Base-by-base conservation (phyloP, 2,797 vertebrate species). In the Phalanger gymnotis region DNA sequence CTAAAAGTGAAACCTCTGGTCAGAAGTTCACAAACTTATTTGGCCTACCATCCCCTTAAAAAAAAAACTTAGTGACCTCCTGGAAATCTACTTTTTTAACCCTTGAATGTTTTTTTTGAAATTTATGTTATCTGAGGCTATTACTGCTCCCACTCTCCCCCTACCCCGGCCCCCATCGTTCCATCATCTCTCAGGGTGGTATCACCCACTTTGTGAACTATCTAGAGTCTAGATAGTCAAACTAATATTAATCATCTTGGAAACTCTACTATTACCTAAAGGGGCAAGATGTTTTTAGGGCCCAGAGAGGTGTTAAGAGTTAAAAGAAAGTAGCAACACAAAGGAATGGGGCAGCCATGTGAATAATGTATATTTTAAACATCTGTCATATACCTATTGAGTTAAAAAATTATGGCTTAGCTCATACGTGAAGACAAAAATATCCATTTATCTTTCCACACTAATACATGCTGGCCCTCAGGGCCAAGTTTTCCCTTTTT, bases 341-440 rank as follows among this genome's bases (percentile, higher is more conserved):
- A 92, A 91, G 93, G 90, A 87, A 1, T 53, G 58, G 95, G 92
- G 54, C 93, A 95, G 89, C 94, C 95, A 0, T 93, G 89, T 97
- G 95, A 97, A 91, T 97, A 53, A 95, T 94, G 52, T 93, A 66
- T 96, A 58, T 97, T 97, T 98, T 94, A 97, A 92, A 97, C 94
- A 93, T 4, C 1, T 96, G 96, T 94, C 96, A 97, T 95, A 0
- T 95, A 92, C 93, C 47, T 96, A 96, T 92, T 94, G 92, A 58
- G 91, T 47, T 94, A 91, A 54, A 97, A 95, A 4, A 0, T 95
- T 95, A 53, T 92, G 96, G 94, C 87, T 97, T 53, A 92, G 96
- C 94, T 96, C 96, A 95, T 92, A 93, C 92, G 81, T 91, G 73
- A 10, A 92, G 93, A 93, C 91, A 91, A 92, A 97, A 97, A 94